phyloP scores from a whole-genome alignment of 2,888 invertebrate genomes.

The Epirrita christyi region DNA sequence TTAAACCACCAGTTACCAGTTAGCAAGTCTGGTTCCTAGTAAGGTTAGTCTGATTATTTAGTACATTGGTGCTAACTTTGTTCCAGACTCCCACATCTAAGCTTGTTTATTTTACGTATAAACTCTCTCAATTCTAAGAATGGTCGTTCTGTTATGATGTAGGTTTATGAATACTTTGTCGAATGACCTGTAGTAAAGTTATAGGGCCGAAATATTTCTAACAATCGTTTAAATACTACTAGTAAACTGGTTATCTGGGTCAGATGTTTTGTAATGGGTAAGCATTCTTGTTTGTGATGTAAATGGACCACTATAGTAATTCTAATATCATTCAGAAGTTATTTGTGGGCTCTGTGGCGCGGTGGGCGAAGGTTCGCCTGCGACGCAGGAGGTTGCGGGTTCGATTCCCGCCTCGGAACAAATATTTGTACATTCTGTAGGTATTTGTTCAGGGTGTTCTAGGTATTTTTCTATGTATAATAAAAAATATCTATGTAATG shows the following conservation, averaged over 20 bases:
- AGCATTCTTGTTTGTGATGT: constrained; percentile 5
- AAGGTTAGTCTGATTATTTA: constrained; percentile 24
- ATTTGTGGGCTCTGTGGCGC: neutral
- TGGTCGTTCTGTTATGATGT: constrained; percentile 41
- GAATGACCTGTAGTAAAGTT: constrained; percentile 31
- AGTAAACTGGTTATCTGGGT: constrained; percentile 28
- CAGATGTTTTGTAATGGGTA: constrained; percentile 29
- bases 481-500: no score
- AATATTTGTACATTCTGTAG: no score
- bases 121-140: constrained; percentile 57
- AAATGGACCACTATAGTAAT: constrained; percentile 14
- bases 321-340: neutral
- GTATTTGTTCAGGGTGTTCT: no score
- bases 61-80: constrained; percentile 40
- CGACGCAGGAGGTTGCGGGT: no score
- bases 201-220: constrained; percentile 22
- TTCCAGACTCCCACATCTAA: constrained; percentile 41
- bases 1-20: constrained; percentile 47
- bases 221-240: constrained; percentile 15
- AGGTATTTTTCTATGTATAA: no score
- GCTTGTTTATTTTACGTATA: constrained; percentile 52
- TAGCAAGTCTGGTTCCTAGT: constrained; percentile 42
- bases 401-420: no score
- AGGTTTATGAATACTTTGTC: constrained; percentile 43
- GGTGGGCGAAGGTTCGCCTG: no score